Conservation (phyloP, 2,888 invertebrate genomes). For the Spodoptera littoralis region DNA sequence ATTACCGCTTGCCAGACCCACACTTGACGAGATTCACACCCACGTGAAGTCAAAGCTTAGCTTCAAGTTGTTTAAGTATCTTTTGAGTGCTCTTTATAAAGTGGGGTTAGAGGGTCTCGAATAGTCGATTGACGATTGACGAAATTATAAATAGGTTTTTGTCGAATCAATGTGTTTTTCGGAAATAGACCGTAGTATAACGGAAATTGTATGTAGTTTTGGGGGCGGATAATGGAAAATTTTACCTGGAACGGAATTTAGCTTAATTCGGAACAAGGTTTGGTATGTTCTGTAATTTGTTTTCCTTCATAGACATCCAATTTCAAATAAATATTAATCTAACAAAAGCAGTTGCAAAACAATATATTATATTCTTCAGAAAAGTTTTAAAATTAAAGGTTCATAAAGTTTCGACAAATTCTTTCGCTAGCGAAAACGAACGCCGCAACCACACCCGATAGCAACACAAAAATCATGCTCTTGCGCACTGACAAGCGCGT, state of each 20-base stretch:
- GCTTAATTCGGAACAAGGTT: no score
- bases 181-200: no score
- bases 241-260: no score
- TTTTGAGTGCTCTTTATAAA: conserved; percentile 69
- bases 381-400: no score
- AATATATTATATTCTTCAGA: no score
- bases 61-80: conserved; percentile 68
- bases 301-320: no score
- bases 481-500: conserved; percentile 62
- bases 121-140: conserved; percentile 5
- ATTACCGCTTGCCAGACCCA: conserved; percentile 72
- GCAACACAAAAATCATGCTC: conserved; percentile 54
- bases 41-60: conserved; percentile 67
- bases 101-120: conserved; percentile 36
- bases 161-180: no score
- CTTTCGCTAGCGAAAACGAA: conserved; percentile 32
- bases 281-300: no score
- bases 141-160: not conserved
- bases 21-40: conserved; percentile 70
- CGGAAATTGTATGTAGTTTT: no score
- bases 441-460: conserved; percentile 32
- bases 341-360: no score
- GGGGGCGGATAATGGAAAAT: no score
- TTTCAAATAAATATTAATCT: no score
- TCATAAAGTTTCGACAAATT: not conserved